phyloP scores from a whole-genome alignment of 2,113 vertebrate genomes.

The Dasyurus viverrinus region DNA sequence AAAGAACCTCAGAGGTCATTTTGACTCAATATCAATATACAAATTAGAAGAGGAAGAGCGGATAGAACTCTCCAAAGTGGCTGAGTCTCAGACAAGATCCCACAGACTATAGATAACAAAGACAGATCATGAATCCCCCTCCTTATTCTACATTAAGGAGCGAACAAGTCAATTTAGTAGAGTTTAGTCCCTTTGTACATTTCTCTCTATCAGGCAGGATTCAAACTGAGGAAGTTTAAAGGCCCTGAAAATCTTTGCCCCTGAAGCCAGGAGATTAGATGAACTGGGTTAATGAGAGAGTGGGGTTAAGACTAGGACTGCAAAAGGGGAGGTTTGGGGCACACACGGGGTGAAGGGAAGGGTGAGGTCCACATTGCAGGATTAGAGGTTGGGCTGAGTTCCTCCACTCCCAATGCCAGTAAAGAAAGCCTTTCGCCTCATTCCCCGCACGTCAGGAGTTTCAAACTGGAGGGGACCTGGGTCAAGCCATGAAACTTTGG shows the following conservation, averaged over 20 bases:
- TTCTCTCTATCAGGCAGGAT: not conserved
- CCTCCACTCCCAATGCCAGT: not conserved
- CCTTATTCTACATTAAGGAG: not conserved
- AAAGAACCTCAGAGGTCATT: not conserved
- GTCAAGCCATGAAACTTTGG: not conserved
- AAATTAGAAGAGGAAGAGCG: not conserved
- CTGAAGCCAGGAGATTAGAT: not conserved
- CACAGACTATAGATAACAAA: not conserved
- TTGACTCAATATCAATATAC: not conserved
- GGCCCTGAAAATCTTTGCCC: not conserved
- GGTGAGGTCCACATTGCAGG: not conserved
- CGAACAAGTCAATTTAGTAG: not conserved
- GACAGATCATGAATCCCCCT: not conserved
- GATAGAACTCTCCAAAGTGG: not conserved
- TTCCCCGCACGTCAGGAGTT: not conserved
- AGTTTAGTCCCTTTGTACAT: not conserved
- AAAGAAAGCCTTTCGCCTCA: not conserved
- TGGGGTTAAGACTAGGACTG: not conserved
- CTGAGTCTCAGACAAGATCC: not conserved
- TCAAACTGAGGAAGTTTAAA: not conserved
- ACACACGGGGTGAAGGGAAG: not conserved
- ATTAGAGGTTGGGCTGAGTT: constrained; percentile 1
- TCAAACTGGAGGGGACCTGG: not conserved
- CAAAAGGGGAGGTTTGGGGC: not conserved
- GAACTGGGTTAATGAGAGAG: constrained; percentile 4